Evolutionary conservation across 1,140 invertebrate genomes (phyloP), one percentile per base, ranked within the genome.

Genomic region (Formica selysi): DNA sequence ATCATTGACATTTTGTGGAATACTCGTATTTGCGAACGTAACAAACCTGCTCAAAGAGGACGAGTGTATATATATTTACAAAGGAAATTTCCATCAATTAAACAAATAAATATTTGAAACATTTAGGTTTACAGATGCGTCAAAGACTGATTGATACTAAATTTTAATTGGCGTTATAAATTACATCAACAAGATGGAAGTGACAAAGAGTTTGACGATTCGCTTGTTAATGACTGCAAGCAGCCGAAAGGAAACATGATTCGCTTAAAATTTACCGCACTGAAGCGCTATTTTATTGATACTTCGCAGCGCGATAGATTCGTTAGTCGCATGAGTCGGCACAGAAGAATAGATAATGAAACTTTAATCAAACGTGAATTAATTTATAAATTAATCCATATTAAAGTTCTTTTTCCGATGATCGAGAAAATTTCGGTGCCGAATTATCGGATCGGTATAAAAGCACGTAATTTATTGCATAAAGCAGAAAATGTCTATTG

Each of bases 261-360:
- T 59, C 16, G 22, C 5, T 5, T 32, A 41, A 80, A 80, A 70
- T 80, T 16, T 26, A 41, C 5, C 48, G 19, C 48, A 61, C 32
- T 59, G n/a, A 80, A 51, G 62, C 11, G n/a, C 11, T 38, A 16
- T 36, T 79, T 38, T 26, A 54, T 57, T 44, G 32, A 80, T 41
- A 38, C 6, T 48, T 48, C 74, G 26, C 7, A 38, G 22, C 19
- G 32, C 6, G 29, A 26, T 16, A 32, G 7, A 26, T 54, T 48
- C 29, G 3, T 86, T 76, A 26, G 51, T 57, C 51, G 54, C 44
- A 8, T 22, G 54, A 83, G n/a, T 36, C 0, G 2, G 29, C 4
- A 51, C n/a, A 44, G 54, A 87, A 59, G 54, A 76, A 84, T 68
- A 73, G 54, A 29, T 87, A 87, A 88, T 84, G 32, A 74, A 74